Percentiles rank a stretch among this genome's conserved stretches.
Evolutionary conservation across 53 echinoderm and acorn worm genomes (phyloP).

Genomic region (Stichopus horrens): DNA sequence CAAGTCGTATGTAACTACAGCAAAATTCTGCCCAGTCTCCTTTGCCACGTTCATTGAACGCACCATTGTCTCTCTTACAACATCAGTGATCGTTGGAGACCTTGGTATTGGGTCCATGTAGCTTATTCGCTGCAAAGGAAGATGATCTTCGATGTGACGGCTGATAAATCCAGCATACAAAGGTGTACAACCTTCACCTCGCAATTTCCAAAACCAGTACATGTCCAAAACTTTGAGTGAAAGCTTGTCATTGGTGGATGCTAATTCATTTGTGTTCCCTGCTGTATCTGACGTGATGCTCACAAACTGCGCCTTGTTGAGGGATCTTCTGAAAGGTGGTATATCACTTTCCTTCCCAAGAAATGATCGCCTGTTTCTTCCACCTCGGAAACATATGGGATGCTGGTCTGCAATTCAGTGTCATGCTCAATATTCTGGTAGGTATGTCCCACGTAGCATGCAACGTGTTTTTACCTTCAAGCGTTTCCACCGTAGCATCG

Average conservation of each 20-base stretch:
- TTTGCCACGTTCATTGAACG: conserved; percentile 57
- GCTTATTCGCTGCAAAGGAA: conserved; percentile 64
- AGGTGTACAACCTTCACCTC: conserved; percentile 56
- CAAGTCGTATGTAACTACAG: conserved; percentile 59
- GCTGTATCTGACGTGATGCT: no score
- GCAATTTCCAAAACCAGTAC: no score
- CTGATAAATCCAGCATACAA: conserved; percentile 63
- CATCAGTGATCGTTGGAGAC: conserved; percentile 75
- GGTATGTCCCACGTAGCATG: conserved; percentile 68
- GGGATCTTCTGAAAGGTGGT: conserved; percentile 55
- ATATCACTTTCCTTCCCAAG: conserved; percentile 50
- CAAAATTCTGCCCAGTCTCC: conserved; percentile 52
- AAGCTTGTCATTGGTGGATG: no score
- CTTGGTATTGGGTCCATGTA: conserved; percentile 73
- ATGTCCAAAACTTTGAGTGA: no score
- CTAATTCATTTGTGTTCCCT: no score
- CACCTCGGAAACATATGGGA: conserved; percentile 30
- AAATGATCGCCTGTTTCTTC: conserved; percentile 62
- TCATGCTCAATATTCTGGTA: conserved; percentile 63
- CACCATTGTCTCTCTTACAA: conserved; percentile 73
- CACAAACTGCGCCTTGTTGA: conserved; percentile 54
- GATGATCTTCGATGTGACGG: conserved; percentile 54
- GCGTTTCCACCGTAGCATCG: conserved; percentile 64
- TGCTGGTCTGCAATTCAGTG: neutral
- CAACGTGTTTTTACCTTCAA: conserved; percentile 66